Evolutionary conservation across 2,888 invertebrate genomes (phyloP).

Genomic region (Drosophila aldrichi): DNA sequence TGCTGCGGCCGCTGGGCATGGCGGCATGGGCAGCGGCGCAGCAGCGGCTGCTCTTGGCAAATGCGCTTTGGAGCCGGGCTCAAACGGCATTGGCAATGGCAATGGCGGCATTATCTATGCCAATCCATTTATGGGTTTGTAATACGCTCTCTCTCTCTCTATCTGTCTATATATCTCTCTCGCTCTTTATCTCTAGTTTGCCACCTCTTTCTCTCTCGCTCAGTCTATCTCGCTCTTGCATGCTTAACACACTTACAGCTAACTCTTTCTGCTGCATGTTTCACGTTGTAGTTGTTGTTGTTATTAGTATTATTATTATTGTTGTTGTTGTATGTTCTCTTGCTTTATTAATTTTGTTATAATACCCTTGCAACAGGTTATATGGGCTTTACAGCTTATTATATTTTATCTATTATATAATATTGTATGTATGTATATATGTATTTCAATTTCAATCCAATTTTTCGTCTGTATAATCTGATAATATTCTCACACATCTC

Average conservation of each 20-base stretch:
- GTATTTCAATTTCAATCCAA: not conserved
- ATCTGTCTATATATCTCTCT: not conserved
- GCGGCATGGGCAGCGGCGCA: not conserved
- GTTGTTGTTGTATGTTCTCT: slow-evolving; percentile 13
- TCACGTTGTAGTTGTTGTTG: slow-evolving; percentile 14
- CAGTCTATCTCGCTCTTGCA: not conserved
- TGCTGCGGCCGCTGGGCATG: not conserved
- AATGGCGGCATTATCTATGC: slow-evolving; percentile 83
- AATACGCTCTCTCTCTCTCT: slow-evolving; percentile 45
- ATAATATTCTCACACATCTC: not conserved
- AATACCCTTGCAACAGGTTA: slow-evolving; percentile 1
- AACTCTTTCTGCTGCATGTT: slow-evolving; percentile 13
- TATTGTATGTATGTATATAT: not conserved
- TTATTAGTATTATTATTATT: not conserved
- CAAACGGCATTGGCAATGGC: slow-evolving; percentile 55
- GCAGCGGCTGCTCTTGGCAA: slow-evolving; percentile 6
- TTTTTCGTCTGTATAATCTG: too few species aligned
- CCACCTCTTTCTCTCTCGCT: not conserved
- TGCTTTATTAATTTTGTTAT: slow-evolving; percentile 5
- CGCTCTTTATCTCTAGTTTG: not conserved
- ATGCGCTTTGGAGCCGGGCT: slow-evolving; percentile 21
- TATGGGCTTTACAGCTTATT: not conserved
- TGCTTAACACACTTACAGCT: slow-evolving; percentile 7
- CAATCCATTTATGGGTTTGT: slow-evolving; percentile 86
- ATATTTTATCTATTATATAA: not conserved